phyloP scores from a whole-genome alignment of 2,888 invertebrate genomes.

The Tiphia femorata region DNA sequence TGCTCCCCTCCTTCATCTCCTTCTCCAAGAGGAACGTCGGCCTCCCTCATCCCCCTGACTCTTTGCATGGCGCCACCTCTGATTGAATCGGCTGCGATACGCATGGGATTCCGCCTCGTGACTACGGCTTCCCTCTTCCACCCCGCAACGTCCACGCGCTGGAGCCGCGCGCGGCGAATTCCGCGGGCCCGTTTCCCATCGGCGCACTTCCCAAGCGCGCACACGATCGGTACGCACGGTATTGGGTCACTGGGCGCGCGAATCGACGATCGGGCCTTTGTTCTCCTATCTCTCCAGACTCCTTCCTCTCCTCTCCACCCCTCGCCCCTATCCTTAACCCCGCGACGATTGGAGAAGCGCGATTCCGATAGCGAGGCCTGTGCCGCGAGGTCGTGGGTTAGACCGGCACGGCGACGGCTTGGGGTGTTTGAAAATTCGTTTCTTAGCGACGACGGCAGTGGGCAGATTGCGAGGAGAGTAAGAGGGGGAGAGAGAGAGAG shows the following conservation, averaged over 20 bases:
- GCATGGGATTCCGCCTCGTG: slow-evolving; percentile 40
- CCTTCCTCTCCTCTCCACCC: neutral
- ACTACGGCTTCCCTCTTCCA: too few species aligned
- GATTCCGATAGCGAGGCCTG: too few species aligned
- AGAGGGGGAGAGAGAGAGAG: too few species aligned
- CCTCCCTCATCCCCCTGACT: slow-evolving; percentile 15
- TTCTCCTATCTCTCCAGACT: slow-evolving; percentile 19
- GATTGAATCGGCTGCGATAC: slow-evolving; percentile 56
- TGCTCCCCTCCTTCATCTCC: slow-evolving; percentile 4
- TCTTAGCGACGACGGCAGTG: too few species aligned
- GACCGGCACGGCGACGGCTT: too few species aligned
- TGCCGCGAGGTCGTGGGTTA: too few species aligned
- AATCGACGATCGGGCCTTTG: slow-evolving; percentile 40
- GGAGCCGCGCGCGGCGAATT: slow-evolving; percentile 31
- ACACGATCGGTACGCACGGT: slow-evolving; percentile 36
- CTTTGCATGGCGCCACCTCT: slow-evolving; percentile 58
- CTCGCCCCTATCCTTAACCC: neutral
- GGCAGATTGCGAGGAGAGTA: too few species aligned
- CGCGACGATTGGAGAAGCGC: too few species aligned
- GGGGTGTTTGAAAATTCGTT: too few species aligned
- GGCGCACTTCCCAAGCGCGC: slow-evolving; percentile 47
- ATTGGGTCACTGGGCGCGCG: slow-evolving; percentile 44
- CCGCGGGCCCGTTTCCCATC: slow-evolving; percentile 43
- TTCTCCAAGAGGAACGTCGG: too few species aligned
- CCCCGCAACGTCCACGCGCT: slow-evolving; percentile 10